Evolutionary conservation across 2,113 vertebrate genomes (phyloP).

Genomic region (Oreochromis aureus): DNA sequence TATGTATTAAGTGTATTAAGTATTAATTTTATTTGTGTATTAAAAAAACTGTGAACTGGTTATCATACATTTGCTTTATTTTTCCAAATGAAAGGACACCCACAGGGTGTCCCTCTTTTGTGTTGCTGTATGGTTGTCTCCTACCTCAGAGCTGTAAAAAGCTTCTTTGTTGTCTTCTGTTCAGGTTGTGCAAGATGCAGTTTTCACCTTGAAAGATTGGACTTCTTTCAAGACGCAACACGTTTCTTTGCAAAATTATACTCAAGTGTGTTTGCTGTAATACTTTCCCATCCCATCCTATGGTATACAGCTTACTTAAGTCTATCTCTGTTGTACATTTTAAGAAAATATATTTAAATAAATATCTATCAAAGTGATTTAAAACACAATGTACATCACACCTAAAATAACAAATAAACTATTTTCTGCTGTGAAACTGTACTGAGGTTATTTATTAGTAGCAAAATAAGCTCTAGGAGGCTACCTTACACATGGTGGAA

Average conservation of each 20-base stretch:
- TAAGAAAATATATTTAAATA: neutral
- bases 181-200: neutral
- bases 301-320: neutral
- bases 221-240: neutral
- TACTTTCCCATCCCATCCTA: neutral
- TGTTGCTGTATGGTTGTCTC: constrained; percentile 14
- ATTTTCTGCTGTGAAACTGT: constrained; percentile 35
- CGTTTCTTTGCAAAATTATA: neutral
- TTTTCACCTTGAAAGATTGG: neutral
- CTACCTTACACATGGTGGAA: accelerated
- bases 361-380: neutral
- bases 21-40: neutral
- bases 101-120: neutral
- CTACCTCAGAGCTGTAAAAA: constrained; percentile 51
- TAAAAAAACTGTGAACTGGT: constrained; percentile 5
- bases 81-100: neutral
- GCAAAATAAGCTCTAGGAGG: neutral
- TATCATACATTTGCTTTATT: neutral
- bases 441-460: neutral
- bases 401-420: constrained; percentile 31
- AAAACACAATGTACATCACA: neutral
- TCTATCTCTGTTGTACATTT: neutral
- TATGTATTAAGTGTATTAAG: constrained; percentile 19
- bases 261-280: neutral
- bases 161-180: neutral